A percentile compares a stretch with the other conserved stretches of the same genome.
These are phyloP conservation scores for Chaunax sp. DNA, from an alignment of 2,797 vertebrate genomes.

Conservation along the genomic window DNA sequence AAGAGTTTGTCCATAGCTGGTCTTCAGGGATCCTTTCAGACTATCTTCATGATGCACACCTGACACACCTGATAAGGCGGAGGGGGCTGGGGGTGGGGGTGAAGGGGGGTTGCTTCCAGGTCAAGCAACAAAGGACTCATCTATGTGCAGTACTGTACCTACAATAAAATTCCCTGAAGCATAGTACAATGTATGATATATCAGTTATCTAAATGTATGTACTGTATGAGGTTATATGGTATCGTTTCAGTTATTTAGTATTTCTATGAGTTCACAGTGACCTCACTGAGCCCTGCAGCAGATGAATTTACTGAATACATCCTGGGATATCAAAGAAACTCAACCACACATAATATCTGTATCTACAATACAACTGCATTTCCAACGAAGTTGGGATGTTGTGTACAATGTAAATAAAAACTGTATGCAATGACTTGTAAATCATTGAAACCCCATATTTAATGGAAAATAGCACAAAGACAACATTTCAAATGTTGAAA, in stretches of 20 bases:
- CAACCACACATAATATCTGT: not conserved
- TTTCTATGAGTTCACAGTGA: not conserved
- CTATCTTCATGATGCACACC: conserved; percentile 31
- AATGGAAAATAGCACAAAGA: no score
- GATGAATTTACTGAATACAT: not conserved
- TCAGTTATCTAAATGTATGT: not conserved
- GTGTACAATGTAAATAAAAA: no score
- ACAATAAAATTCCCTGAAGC: not conserved
- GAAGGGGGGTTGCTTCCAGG: no score
- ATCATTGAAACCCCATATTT: no score
- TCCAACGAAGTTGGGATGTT: no score
- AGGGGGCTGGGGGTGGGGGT: no score
- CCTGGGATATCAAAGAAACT: no score
- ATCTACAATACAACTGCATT: conserved; percentile 2
- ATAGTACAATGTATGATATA: not conserved
- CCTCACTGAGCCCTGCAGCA: not conserved
- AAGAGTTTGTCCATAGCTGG: conserved; percentile 10
- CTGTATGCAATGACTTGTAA: no score
- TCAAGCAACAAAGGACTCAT: no score
- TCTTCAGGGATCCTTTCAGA: conserved; percentile 27
- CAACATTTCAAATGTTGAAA: no score
- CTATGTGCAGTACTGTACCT: not conserved
- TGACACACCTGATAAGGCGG: conserved; percentile 24
- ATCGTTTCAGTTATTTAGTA: not conserved
- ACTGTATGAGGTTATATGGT: conserved; percentile 14